Conservation (phyloP, 2,888 invertebrate genomes). For the Melolontha melolontha region DNA sequence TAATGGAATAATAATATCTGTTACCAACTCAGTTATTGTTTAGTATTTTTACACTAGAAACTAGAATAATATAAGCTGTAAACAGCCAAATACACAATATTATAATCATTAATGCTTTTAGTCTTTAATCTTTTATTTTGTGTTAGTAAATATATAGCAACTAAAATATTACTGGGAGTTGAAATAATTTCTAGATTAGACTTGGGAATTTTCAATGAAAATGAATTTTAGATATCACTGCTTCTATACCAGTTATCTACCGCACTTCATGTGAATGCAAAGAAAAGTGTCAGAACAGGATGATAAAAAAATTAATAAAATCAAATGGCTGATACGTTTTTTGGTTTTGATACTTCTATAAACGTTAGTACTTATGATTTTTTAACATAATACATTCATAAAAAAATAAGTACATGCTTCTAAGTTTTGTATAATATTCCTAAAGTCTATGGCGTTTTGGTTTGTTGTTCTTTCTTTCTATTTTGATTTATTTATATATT, state of each 20-base stretch:
- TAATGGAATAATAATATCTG: background rate
- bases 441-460: conserved; percentile 3
- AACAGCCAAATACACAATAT: no score
- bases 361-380: conserved; percentile 72
- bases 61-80: no score
- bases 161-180: no score
- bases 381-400: background rate
- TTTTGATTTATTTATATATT: conserved; percentile 8
- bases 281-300: conserved; percentile 46
- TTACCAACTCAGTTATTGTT: background rate
- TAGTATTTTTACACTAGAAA: no score
- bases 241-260: background rate
- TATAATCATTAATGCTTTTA: no score
- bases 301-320: conserved; percentile 57
- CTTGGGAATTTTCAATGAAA: background rate
- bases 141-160: no score
- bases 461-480: conserved; percentile 12
- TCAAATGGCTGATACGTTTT: conserved; percentile 89
- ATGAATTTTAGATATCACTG: no score
- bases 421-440: background rate
- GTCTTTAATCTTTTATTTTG: no score
- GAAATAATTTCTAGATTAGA: background rate
- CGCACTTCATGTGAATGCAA: conserved; percentile 41
- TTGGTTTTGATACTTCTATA: conserved; percentile 83
- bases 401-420: background rate